These are phyloP conservation scores for Galerucella calmariensis DNA, from an alignment of 2,888 invertebrate genomes.

Conservation along the genomic window DNA sequence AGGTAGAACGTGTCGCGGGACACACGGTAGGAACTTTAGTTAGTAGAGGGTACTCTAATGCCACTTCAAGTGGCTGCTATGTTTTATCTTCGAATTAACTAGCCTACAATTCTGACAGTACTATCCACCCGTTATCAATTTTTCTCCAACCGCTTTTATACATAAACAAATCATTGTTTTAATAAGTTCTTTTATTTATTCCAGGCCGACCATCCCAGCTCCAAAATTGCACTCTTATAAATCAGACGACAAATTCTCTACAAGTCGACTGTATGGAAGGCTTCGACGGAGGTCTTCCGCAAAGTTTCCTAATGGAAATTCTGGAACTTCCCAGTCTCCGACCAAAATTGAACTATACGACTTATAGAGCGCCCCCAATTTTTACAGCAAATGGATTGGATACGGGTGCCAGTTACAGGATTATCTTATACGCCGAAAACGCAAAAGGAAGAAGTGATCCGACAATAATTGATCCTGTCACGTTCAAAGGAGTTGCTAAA, in stretches of 20 bases:
- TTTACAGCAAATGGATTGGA: slow-evolving; percentile 78
- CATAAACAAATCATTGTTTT: background rate
- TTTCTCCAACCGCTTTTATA: no score
- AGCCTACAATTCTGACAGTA: no score
- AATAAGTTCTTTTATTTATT: slow-evolving; percentile 43
- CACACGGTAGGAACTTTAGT: no score
- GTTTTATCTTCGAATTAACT: no score
- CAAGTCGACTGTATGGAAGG: slow-evolving; percentile 89
- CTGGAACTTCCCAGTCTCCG: slow-evolving; percentile 77
- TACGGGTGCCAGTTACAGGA: slow-evolving; percentile 80
- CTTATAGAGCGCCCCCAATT: slow-evolving; percentile 70
- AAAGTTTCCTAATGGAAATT: slow-evolving; percentile 85
- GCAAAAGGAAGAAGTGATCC: slow-evolving; percentile 89
- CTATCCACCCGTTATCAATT: no score
- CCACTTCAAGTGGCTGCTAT: no score
- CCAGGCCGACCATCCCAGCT: slow-evolving; percentile 89
- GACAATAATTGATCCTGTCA: slow-evolving; percentile 84
- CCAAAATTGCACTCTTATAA: slow-evolving; percentile 88
- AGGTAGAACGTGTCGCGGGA: no score
- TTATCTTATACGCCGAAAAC: slow-evolving; percentile 87
- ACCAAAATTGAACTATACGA: slow-evolving; percentile 72
- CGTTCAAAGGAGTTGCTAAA: slow-evolving; percentile 87
- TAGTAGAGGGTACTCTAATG: no score
- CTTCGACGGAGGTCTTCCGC: slow-evolving; percentile 88
- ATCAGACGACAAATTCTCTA: slow-evolving; percentile 86